phyloP scores from a whole-genome alignment of 2,888 invertebrate species.

The Dione vanillae region DNA sequence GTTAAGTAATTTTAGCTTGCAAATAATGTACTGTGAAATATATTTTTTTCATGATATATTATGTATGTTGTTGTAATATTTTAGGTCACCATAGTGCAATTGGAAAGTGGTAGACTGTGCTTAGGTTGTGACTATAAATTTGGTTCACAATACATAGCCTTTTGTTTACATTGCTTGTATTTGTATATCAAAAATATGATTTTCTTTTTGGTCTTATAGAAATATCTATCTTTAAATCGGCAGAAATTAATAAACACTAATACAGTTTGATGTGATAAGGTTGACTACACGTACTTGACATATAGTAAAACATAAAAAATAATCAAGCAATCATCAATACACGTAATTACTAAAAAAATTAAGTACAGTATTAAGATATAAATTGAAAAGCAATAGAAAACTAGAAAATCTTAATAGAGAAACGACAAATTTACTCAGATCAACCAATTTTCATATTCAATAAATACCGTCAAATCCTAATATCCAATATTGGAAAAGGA shows the following conservation, averaged over 20 bases:
- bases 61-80: no score
- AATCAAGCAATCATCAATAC: neutral
- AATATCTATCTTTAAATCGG: no score
- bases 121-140: no score
- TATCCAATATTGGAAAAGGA: constrained; percentile 62
- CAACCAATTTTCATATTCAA: constrained; percentile 34
- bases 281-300: no score
- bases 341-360: neutral
- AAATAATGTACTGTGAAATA: neutral
- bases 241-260: no score
- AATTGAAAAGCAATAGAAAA: constrained; percentile 21
- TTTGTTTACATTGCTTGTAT: no score
- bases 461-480: constrained; percentile 46
- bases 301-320: neutral
- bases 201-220: no score
- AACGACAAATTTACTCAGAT: constrained; percentile 21
- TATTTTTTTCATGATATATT: neutral
- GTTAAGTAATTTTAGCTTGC: neutral
- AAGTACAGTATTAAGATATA: neutral
- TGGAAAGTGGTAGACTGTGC: no score
- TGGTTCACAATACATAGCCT: no score
- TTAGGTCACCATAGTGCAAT: no score
- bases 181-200: no score
- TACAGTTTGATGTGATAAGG: no score
- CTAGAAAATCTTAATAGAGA: constrained; percentile 9